A percentile compares a stretch with the other conserved stretches of the same genome.
phyloP scores from a whole-genome alignment of 2,797 vertebrate species.

The Poeciliopsis turneri region DNA sequence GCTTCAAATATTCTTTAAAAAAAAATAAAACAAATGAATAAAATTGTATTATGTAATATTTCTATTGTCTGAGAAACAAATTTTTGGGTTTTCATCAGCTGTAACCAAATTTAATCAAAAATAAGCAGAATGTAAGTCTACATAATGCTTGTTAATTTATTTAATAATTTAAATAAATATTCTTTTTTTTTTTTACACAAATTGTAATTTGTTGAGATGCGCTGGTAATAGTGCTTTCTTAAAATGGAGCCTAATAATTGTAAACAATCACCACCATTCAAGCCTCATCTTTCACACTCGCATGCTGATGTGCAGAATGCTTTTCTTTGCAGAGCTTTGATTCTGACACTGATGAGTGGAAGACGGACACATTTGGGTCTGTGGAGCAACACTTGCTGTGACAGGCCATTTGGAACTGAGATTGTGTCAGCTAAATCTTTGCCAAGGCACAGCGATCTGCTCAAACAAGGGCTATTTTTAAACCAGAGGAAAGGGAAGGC shows the following conservation, averaged over 20 bases:
- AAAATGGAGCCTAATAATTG: neutral
- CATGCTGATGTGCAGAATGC: constrained; percentile 29
- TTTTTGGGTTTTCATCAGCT: neutral
- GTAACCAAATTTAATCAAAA: neutral
- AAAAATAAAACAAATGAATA: neutral
- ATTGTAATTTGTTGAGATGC: neutral
- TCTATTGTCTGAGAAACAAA: neutral
- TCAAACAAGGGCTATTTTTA: constrained; percentile 73
- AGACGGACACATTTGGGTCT: constrained; percentile 66
- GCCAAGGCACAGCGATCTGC: constrained; percentile 47
- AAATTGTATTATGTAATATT: neutral
- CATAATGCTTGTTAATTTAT: neutral
- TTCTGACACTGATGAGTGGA: constrained; percentile 44
- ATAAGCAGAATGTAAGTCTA: neutral
- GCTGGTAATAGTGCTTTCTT: neutral
- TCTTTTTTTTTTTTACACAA: neutral
- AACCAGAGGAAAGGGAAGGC: constrained; percentile 46
- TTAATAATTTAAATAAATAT: neutral
- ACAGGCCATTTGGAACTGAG: constrained; percentile 39
- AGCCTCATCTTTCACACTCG: constrained; percentile 21
- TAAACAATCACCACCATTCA: constrained; percentile 3
- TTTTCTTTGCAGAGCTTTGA: constrained; percentile 25
- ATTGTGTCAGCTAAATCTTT: constrained; percentile 59
- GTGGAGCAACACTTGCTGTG: constrained; percentile 56
- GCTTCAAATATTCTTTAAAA: neutral